A percentile compares a stretch with the other conserved stretches of the same genome.
These are phyloP conservation scores for Myotis davidii DNA, from an alignment of 2,113 vertebrate genomes.

Conservation along the genomic window DNA sequence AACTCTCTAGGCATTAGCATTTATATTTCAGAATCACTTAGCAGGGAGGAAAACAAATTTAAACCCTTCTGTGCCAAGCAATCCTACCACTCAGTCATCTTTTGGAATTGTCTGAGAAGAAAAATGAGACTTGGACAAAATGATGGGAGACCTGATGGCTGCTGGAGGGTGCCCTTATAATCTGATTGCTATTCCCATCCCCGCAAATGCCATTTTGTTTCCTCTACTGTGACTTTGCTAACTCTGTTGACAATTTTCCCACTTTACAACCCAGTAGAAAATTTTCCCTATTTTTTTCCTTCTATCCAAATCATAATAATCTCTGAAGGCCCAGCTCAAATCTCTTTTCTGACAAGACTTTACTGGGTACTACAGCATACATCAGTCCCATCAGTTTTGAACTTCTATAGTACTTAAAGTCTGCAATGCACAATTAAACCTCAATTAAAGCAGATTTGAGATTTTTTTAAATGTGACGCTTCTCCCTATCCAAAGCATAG, in stretches of 20 bases:
- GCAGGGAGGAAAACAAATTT: conserved; percentile 71
- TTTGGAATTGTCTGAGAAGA: conserved; percentile 27
- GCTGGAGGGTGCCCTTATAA: not conserved
- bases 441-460: not conserved
- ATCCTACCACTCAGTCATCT: not conserved
- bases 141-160: not conserved
- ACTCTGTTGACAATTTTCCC: not conserved
- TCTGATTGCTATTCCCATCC: not conserved
- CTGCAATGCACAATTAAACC: not conserved
- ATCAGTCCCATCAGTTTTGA: not conserved
- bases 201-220: conserved; percentile 1
- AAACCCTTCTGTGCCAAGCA: conserved; percentile 34
- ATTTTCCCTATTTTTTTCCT: not conserved
- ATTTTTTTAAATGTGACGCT: not conserved
- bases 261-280: not conserved
- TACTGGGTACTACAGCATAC: not conserved
- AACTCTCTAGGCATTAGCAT: conserved; percentile 86
- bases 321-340: not conserved
- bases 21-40: conserved; percentile 88
- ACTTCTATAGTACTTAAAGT: not conserved
- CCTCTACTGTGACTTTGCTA: not conserved
- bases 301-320: not conserved
- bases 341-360: not conserved
- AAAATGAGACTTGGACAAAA: conserved; percentile 22
- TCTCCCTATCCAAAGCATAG: not conserved